phyloP scores from a whole-genome alignment of 2,113 vertebrate genomes.

The Manacus vitellinus region DNA sequence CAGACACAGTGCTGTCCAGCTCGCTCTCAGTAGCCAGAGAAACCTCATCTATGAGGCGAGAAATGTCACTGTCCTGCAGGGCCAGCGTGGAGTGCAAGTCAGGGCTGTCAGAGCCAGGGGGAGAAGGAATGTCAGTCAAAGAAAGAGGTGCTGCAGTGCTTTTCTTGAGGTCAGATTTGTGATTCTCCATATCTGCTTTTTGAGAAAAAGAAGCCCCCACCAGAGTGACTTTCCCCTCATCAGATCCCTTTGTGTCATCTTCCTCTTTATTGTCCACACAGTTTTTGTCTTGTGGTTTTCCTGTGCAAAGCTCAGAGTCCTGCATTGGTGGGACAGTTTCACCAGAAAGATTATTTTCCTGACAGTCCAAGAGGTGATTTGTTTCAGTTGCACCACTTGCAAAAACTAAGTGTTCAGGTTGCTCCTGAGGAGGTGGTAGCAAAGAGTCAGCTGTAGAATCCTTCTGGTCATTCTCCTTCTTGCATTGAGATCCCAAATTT shows the following conservation, averaged over 20 bases:
- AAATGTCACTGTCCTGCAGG: slow-evolving; percentile 86
- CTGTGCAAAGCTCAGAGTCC: not conserved
- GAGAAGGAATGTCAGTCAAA: slow-evolving; percentile 29
- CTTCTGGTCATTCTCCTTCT: slow-evolving; percentile 7
- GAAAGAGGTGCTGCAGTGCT: slow-evolving; percentile 30
- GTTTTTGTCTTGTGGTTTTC: not conserved
- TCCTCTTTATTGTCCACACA: not conserved
- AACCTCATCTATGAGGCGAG: slow-evolving; percentile 88
- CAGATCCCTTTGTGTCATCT: not conserved
- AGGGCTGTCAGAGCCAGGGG: not conserved
- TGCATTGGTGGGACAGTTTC: not conserved
- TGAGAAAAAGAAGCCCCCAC: not conserved
- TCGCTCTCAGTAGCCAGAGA: slow-evolving; percentile 81
- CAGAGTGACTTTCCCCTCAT: not conserved
- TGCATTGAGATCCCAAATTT: not conserved
- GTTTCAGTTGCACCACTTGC: not conserved
- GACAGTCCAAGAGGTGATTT: not conserved
- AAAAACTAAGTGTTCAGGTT: not conserved
- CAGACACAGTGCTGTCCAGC: slow-evolving; percentile 84
- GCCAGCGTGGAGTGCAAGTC: slow-evolving; percentile 63
- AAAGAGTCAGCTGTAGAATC: not conserved
- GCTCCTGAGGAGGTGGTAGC: slow-evolving; percentile 2
- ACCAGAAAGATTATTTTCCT: slow-evolving; percentile 15
- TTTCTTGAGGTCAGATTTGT: not conserved
- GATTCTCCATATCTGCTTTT: not conserved